Evolutionary conservation across 2,888 invertebrate species (phyloP), one percentile per base, ranked within the genome.

Genomic region (Protonemura montana): DNA sequence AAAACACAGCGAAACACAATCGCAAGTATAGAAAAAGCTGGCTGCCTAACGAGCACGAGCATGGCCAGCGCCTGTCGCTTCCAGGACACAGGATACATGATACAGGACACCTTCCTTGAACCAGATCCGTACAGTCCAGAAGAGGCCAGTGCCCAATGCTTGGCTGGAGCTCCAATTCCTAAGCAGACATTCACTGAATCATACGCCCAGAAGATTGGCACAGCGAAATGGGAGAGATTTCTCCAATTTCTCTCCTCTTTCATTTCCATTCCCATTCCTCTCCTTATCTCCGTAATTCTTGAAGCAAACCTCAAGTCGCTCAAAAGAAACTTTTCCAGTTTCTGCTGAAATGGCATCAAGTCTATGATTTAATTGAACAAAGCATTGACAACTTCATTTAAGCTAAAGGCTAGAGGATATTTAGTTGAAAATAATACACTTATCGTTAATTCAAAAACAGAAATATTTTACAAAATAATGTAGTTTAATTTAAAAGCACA

Each of bases 321-420:
- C 59, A 59, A 59, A 59, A 59, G 59, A 59, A 84, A 59, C 84
- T 76, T 84, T 59, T 76, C 84, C 84, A 59, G 59, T 84, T 84
- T 84, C 84, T 59, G 76, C 76, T 84, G 84, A 84, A 76, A 84
- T 84, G 59, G 84, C 84, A 84, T 35, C 25, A 84, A 59, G 26
- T 59, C 59, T 76, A 76, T 25, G 84, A 84, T 84, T 27, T 27
- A 84, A 84, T 84, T 84, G 59, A 13, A 27, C 76, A 84, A 28
- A 84, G 82, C 42, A 41, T 41, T 16, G 82, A n/a, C n/a, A 25
- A 82, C 30, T 41, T 30, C 21, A 59, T 81, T 81, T 29, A 21
- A 81, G 30, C 29, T 29, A 29, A 28, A 30, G 7, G 29, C 81
- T 81, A 81, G 30, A 10, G 27, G 29, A 28, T 26, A 78, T 21